A percentile compares a stretch with the other conserved stretches of the same genome.
Evolutionary conservation across 2,113 vertebrate species (phyloP).

Genomic region (Pseudolaguvia tuberculata): DNA sequence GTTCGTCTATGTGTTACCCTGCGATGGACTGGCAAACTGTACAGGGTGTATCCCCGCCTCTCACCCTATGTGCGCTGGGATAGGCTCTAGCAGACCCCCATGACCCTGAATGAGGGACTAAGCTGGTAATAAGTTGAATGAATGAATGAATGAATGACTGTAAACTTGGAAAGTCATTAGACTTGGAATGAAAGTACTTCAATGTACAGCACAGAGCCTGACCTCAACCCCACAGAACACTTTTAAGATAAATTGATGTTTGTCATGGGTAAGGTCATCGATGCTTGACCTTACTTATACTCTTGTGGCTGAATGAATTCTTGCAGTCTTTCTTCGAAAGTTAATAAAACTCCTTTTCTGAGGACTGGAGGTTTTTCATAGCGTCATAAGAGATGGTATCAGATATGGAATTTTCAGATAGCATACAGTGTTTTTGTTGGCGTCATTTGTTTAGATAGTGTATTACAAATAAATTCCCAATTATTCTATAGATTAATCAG

Average conservation of each 20-base stretch:
- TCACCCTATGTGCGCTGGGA: no score
- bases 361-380: background rate
- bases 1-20: no score
- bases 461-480: background rate
- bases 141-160: no score
- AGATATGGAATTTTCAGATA: background rate
- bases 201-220: background rate
- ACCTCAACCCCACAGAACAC: background rate
- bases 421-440: background rate
- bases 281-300: background rate
- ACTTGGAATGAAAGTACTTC: background rate
- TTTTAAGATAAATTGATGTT: background rate
- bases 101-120: no score
- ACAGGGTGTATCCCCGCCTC: no score
- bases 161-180: background rate
- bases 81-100: no score
- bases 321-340: background rate
- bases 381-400: background rate
- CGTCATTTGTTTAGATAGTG: background rate
- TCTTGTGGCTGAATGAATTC: background rate
- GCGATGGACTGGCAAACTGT: no score
- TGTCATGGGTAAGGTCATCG: no score
- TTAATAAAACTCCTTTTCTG: background rate
- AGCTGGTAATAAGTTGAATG: no score
- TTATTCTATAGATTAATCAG: no score